Conservation (phyloP, 2,797 vertebrate genomes). For the Adelosebastes latens region DNA sequence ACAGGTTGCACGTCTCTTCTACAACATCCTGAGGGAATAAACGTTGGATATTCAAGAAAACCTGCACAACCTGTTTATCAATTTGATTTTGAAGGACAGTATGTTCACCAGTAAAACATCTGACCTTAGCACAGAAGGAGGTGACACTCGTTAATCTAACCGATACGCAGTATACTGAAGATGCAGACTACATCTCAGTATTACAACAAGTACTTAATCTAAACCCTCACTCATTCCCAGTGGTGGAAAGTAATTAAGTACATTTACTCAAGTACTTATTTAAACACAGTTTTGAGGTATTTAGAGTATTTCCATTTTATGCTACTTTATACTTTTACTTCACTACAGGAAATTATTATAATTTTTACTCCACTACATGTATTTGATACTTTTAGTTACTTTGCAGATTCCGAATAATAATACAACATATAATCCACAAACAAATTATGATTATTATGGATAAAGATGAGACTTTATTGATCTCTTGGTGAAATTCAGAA, state of each 20-base stretch:
- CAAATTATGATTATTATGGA: accelerated
- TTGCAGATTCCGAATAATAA: neutral
- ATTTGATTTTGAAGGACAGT: neutral
- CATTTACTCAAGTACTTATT: neutral
- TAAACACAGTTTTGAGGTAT: neutral
- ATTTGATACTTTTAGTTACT: neutral
- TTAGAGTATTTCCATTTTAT: neutral
- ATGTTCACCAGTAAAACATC: neutral
- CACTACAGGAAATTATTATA: accelerated
- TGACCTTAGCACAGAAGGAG: neutral
- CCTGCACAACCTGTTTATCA: neutral
- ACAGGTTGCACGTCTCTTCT: neutral
- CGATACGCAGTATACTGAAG: too few relatives aligned
- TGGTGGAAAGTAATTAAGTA: neutral
- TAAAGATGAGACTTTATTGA: neutral
- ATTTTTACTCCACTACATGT: neutral
- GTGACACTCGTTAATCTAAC: neutral
- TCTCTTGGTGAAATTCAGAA: too few relatives aligned
- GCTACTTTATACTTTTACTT: too few relatives aligned
- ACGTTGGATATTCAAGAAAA: neutral
- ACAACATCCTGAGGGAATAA: neutral
- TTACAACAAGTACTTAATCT: neutral
- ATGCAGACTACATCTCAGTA: neutral
- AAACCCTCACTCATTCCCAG: neutral
- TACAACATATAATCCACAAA: neutral